These are phyloP conservation scores for Motacilla tschutschensis DNA, from an alignment of 2,113 vertebrate genomes.

Conservation along the genomic window DNA sequence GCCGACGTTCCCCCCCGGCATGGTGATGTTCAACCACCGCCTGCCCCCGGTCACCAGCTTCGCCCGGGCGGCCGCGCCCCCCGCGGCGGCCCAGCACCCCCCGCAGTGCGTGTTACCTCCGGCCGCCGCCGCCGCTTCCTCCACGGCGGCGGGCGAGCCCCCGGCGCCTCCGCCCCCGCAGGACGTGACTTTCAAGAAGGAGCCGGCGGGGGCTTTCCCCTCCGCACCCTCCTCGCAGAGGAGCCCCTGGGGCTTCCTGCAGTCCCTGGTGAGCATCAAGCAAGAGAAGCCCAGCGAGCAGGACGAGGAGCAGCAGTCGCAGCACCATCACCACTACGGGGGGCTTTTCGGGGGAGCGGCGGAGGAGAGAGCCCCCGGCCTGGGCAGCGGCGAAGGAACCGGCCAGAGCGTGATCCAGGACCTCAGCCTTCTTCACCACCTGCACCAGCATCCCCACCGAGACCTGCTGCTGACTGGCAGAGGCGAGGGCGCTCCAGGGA, in stretches of 20 bases:
- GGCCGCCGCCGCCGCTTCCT: slow-evolving; percentile 73
- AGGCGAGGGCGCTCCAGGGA: slow-evolving; percentile 48
- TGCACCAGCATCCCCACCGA: slow-evolving; percentile 73
- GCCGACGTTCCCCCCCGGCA: slow-evolving; percentile 87
- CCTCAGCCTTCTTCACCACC: slow-evolving; percentile 81
- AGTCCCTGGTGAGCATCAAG: slow-evolving; percentile 91
- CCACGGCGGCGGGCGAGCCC: slow-evolving; percentile 79
- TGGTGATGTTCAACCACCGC: slow-evolving; percentile 97
- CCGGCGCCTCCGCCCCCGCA: slow-evolving; percentile 80
- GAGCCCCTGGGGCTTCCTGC: slow-evolving; percentile 83
- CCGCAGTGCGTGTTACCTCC: slow-evolving; percentile 76
- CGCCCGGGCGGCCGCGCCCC: slow-evolving; percentile 85
- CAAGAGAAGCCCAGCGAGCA: slow-evolving; percentile 87
- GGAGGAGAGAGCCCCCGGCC: slow-evolving; percentile 78
- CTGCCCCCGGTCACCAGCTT: slow-evolving; percentile 95
- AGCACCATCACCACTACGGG: slow-evolving; percentile 70
- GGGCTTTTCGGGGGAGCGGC: slow-evolving; percentile 73
- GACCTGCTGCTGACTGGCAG: slow-evolving; percentile 67
- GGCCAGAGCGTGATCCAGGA: slow-evolving; percentile 89
- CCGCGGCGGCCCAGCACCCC: slow-evolving; percentile 81
- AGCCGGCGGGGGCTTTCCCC: slow-evolving; percentile 79
- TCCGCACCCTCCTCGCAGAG: slow-evolving; percentile 67
- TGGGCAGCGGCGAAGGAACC: slow-evolving; percentile 77
- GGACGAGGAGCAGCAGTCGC: slow-evolving; percentile 76
- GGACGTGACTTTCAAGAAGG: slow-evolving; percentile 96